phyloP scores from a whole-genome alignment of 2,113 vertebrate genomes.

The Corvus moneduloides region DNA sequence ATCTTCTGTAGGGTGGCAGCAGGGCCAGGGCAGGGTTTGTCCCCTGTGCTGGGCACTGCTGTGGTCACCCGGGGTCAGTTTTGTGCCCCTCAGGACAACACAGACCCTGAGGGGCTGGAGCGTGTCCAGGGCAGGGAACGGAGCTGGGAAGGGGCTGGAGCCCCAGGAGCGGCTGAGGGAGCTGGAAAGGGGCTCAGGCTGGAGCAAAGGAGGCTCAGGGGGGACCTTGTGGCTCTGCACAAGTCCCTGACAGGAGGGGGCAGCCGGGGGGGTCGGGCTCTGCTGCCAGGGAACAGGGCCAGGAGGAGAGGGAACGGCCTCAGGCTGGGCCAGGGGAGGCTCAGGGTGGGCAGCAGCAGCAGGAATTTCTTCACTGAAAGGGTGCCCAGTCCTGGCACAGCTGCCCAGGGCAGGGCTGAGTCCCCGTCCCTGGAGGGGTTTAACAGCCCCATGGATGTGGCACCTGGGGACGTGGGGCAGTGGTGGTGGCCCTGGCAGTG shows the following conservation, averaged over 20 bases:
- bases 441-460: not conserved
- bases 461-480: not conserved
- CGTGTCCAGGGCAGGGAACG: accelerated
- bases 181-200: not conserved
- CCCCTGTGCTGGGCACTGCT: not conserved
- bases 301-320: too few relatives aligned
- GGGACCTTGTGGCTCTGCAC: not conserved
- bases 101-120: not conserved
- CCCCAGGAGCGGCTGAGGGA: not conserved
- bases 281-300: not conserved
- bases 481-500: not conserved
- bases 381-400: not conserved
- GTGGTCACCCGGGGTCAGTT: not conserved
- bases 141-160: not conserved
- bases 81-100: accelerated
- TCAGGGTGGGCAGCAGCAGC: not conserved
- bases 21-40: not conserved
- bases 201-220: not conserved
- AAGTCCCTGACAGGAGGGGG: not conserved
- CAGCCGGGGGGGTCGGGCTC: not conserved
- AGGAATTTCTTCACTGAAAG: not conserved
- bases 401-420: not conserved
- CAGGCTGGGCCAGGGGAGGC: too few relatives aligned
- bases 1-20: not conserved
- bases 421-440: not conserved